Evolutionary conservation across 2,888 invertebrate species (phyloP), one percentile per base, ranked within the genome.

Genomic region (Coenonympha arcania): DNA sequence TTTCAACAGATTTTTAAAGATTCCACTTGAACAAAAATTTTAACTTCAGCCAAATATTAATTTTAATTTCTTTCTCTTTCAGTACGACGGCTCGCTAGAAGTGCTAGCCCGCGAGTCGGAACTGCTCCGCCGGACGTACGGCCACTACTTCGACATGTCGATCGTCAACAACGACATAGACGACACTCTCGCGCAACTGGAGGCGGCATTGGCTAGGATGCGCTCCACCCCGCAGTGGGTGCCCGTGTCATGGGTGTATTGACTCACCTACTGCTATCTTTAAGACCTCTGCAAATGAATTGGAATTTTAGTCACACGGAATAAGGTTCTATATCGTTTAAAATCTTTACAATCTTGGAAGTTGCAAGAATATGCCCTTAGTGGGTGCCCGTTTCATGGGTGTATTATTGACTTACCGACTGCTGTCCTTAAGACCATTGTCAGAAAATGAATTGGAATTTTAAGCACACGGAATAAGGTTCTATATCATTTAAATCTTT

Each of bases 131-230:
- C 95, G 96, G 74, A 96, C 98, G 9, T 99, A 99, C 87, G 98
- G 99, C 36, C 99, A 99, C 83, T 96, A 96, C 86, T 99, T 99
- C 88, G 99, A 99, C 87, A 88, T 98, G 78, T 96, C 94, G 63
- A 97, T 99, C 71, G 95, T 99, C 58, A 99, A 99, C 89, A 99
- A 98, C 88, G 99, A 99, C 87, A 99, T 99, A 58, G 98, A 99
- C 79, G 98, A 98, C 79, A 99, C 99, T 30, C 97, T 99, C 68
- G 91, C 92, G 36, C 93, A 95, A 57, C 87, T 99, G 63, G 97
- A 98, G 78, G 90, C 92, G 57, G 95, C 97, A 16, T 93, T 98
- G 65, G 95, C 95, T 59, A 91, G 94, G 53, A 93, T 98, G 55
- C 94, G 95, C 77, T 92, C 93, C 68, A 93, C 94, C 63, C 93